Evolutionary conservation across 2,888 invertebrate species (phyloP), one percentile per base, ranked within the genome.

Genomic region (Rhingia campestris): DNA sequence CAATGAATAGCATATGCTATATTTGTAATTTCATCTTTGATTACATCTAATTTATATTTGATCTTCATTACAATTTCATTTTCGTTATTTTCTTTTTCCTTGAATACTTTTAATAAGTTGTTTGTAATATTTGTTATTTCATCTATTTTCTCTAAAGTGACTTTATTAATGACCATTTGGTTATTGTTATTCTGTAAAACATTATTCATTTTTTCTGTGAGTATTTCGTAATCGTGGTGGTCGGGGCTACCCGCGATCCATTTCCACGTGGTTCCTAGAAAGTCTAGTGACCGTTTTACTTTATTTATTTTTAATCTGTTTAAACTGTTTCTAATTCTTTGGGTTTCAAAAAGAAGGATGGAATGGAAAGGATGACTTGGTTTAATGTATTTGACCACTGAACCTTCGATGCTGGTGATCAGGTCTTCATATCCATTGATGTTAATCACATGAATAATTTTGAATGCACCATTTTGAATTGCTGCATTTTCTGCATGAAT

Each of bases 21-120:
- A 59, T 72, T 79, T 30, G 12, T 51, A 4, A 79, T 39, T 58
- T 77, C 63, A 7, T 77, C 76, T 45, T 77, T 77, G 5, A 72
- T 66, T 35, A 79, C 2, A 35, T 51, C 47, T 32, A 79, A 43
- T 64, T 72, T 72, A 9, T 72, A 79, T 14, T 70, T 49, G 12
- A 67, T 67, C 14, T 30, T 53, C 12, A 49, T 10, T 12, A 41
- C 7, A 43, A 32, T 33, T 35, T 61, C 12, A 30, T 67, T 61
- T 14, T 30, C 37, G 4, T 53, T 5, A 43, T 32, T 59, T 33
- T 12, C 12, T 22, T 54, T 53, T 54, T 73, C 35, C 41, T 41
- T 30, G 14, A 67, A 41, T 33, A 32, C 22, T 22, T 22, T 22
- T 22, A 22, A 22, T 2, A 22, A 22, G 22, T 51, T 2, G 32